phyloP scores from a whole-genome alignment of 2,113 vertebrate species.

The Megaceryle torquata region DNA sequence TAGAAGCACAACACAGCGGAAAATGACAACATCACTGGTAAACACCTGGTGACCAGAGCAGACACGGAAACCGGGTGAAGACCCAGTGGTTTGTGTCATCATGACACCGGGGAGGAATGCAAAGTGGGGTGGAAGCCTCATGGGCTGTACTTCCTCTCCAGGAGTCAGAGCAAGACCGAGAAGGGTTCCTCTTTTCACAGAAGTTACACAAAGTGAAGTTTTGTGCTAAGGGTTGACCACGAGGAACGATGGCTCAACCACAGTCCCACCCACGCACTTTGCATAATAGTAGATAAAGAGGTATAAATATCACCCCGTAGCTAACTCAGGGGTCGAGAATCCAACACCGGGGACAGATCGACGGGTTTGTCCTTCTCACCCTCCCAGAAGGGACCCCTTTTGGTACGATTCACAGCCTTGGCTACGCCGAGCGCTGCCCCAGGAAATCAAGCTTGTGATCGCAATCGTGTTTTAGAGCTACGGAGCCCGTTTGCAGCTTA shows the following conservation, averaged over 20 bases:
- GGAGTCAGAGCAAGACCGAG: not conserved
- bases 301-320: not conserved
- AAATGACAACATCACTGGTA: not conserved
- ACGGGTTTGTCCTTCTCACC: not conserved
- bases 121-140: not conserved
- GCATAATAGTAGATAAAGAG: not conserved
- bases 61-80: not conserved
- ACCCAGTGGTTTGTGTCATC: not conserved
- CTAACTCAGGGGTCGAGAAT: not conserved
- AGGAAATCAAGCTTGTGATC: not conserved
- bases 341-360: not conserved
- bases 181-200: not conserved
- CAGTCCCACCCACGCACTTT: not conserved
- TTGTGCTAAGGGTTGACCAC: not conserved
- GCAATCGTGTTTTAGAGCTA: no score
- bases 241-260: no score
- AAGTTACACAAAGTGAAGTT: not conserved
- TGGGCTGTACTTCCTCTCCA: not conserved
- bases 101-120: not conserved
- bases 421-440: no score
- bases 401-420: no score
- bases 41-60: not conserved
- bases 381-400: not conserved
- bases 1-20: no score
- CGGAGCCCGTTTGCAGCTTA: no score